Conservation (phyloP, 2,797 vertebrate species). For the Cercopithecus hamlyni region DNA sequence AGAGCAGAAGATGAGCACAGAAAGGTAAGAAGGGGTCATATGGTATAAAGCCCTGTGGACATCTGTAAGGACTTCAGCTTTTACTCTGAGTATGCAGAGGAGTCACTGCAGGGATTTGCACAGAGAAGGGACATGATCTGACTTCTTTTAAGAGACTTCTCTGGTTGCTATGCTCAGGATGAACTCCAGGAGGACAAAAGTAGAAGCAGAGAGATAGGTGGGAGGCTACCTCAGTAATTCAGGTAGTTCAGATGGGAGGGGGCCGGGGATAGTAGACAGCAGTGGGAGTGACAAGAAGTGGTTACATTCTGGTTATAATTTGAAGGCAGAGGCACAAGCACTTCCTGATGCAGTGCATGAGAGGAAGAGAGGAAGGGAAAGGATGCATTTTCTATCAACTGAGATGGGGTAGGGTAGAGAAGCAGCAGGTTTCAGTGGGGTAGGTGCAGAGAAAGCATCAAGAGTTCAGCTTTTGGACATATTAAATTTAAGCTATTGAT, state of each 20-base stretch:
- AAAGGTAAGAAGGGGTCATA: neutral
- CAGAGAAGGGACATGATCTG: neutral
- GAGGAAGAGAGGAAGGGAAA: neutral
- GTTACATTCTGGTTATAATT: neutral
- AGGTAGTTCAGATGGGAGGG: neutral
- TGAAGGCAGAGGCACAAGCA: neutral
- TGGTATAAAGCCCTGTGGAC: neutral
- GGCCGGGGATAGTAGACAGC: neutral
- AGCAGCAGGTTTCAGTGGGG: neutral
- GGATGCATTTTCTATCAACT: neutral
- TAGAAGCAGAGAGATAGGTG: neutral
- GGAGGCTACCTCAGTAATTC: neutral
- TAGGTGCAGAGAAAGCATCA: neutral
- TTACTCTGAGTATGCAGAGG: neutral
- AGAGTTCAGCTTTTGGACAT: neutral
- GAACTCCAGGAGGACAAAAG: neutral
- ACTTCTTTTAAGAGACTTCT: neutral
- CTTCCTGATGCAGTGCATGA: neutral
- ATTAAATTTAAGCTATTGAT: neutral
- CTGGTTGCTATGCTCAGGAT: neutral
- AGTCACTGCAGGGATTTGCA: neutral
- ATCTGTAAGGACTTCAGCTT: neutral
- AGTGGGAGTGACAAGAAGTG: neutral
- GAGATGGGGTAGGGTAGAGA: neutral
- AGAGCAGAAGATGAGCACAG: neutral